Base-by-base conservation (phyloP, 2,797 vertebrate genomes). In the Sylvilagus floridanus region DNA sequence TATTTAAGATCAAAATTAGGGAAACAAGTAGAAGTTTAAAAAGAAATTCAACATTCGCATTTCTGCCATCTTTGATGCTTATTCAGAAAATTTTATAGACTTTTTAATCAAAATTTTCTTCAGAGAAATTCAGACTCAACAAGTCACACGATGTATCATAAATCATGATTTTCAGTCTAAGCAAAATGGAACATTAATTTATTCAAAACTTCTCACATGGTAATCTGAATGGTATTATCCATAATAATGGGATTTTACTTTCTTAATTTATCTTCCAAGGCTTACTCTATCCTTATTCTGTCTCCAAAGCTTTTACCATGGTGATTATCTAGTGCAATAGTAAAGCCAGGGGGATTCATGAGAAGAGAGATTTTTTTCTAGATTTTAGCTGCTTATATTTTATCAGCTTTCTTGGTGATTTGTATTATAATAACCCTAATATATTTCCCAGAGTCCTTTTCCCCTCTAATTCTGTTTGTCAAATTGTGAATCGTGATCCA, bases 231-330 rank as follows among this genome's bases (percentile, higher is more conserved):
- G 94, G 30, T 86, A 95, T 97, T 96, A 96, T 72, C 66, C 86
- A 93, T 88, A 96, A 96, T 93, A 97, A 97, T 96, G 50, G 89
- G 52, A 96, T 97, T 97, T 97, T 92, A 75, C 17, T 94, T 94
- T 90, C 91, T 95, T 94, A 97, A 97, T 97, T 93, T 96, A 91
- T 95, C 95, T 97, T 97, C 82, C 68, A 96, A 96, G 72, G 79
- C 42, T 96, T 90, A 87, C 54, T 94, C 37, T 79, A 32, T 87
- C 63, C 82, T 90, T 88, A 79, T 88, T 96, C 81, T 92, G 66
- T 84, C 84, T 91, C 50, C 5, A 97, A 96, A 95, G 57, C 42
- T 95, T 96, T 97, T 50, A 32, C 47, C 54, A 84, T 83, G 32
- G 2, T 90, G 73, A 94, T 95, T 97, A 89, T 94, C 57, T 96